Evolutionary conservation across 2,113 vertebrate species (phyloP).

Genomic region (Vulpes lagopus): DNA sequence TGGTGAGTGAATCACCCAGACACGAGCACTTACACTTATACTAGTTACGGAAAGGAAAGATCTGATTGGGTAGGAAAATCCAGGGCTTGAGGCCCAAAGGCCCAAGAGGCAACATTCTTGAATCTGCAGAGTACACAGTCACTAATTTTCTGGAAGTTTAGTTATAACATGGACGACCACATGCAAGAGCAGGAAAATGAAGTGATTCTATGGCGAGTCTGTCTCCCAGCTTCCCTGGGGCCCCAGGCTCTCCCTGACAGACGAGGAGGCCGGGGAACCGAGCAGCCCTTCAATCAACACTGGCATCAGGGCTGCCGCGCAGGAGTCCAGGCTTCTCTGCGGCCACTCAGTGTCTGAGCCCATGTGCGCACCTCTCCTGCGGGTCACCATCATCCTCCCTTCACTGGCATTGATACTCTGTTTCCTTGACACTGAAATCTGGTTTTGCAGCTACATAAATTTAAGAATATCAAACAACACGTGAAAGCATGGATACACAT

Average conservation of each 20-base stretch:
- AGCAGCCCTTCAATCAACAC: not conserved
- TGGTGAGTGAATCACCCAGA: not conserved
- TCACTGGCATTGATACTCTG: not conserved
- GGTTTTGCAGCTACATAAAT: not conserved
- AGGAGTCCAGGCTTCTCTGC: not conserved
- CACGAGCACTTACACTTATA: not conserved
- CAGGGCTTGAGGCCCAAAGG: not conserved
- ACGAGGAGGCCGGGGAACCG: rapidly evolving
- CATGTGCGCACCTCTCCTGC: no score
- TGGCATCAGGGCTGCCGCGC: not conserved
- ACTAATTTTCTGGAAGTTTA: not conserved
- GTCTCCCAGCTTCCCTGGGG: not conserved
- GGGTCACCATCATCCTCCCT: not conserved
- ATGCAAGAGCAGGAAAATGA: rapidly evolving
- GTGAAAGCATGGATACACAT: not conserved
- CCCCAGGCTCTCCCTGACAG: not conserved
- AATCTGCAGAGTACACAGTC: not conserved
- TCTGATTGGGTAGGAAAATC: not conserved
- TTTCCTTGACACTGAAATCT: not conserved
- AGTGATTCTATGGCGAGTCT: not conserved
- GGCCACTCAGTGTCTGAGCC: rapidly evolving
- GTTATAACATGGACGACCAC: not conserved
- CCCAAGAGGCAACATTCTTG: not conserved
- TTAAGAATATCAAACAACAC: not conserved
- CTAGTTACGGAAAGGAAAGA: not conserved